phyloP scores from a whole-genome alignment of 2,113 vertebrate genomes.

The Aviceda subcristata region DNA sequence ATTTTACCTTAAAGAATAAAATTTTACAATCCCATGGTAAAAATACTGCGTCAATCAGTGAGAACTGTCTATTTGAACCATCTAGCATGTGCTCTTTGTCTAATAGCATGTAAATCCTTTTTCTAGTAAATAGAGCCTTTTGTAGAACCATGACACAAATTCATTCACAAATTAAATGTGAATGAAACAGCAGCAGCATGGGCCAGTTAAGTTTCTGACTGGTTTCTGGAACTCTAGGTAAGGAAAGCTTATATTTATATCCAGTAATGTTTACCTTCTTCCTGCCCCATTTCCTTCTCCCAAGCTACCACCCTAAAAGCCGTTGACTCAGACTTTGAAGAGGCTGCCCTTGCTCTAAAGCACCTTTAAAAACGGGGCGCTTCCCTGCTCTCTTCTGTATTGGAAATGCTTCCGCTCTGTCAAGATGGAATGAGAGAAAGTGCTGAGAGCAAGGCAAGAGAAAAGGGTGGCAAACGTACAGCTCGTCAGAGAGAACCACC shows the following conservation, averaged over 20 bases:
- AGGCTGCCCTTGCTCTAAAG: background rate
- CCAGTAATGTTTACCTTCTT: background rate
- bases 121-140: background rate
- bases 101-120: background rate
- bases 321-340: background rate
- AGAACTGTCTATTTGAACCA: rapidly evolving
- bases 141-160: background rate
- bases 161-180: background rate
- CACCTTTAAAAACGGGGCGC: background rate
- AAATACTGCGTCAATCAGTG: background rate
- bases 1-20: background rate
- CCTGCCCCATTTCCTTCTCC: background rate
- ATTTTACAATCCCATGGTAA: background rate
- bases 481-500: background rate
- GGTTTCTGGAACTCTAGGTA: background rate
- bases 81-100: background rate
- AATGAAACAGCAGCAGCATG: background rate
- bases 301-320: background rate
- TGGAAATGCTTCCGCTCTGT: background rate
- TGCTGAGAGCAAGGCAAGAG: background rate
- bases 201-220: background rate
- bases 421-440: background rate
- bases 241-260: background rate
- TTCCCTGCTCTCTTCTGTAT: background rate
- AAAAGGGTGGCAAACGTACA: rapidly evolving